A percentile compares a stretch with the other conserved stretches of the same genome.
These are phyloP conservation scores for Micromussa lordhowensis DNA, from an alignment of 92 coral and sea anemone genomes.

Conservation along the genomic window DNA sequence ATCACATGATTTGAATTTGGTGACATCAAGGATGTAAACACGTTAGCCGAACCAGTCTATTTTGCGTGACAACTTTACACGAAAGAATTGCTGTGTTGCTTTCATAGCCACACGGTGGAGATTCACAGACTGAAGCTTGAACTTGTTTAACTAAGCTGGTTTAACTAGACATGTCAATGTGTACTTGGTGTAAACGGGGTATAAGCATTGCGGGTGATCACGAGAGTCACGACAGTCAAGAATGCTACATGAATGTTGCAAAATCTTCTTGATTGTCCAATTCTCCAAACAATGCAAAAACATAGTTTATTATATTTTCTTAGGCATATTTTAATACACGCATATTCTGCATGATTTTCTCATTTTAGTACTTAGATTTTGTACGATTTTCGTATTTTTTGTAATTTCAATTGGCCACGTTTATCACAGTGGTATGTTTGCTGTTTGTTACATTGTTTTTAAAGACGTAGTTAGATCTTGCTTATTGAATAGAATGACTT, in stretches of 20 bases:
- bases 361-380: neutral
- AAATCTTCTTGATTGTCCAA: constrained; percentile 15
- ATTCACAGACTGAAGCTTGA: neutral
- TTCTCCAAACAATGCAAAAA: constrained; percentile 13
- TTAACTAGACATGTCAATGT: neutral
- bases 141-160: neutral
- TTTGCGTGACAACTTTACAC: neutral
- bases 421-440: neutral
- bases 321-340: neutral
- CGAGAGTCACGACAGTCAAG: constrained; percentile 22
- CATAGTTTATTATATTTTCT: neutral
- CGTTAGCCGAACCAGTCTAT: too few species aligned
- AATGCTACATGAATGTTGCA: neutral
- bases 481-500: neutral
- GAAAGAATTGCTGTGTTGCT: neutral
- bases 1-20: too few species aligned
- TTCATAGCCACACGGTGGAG: neutral
- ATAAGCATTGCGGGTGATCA: neutral
- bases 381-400: neutral
- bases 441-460: neutral
- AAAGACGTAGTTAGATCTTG: neutral
- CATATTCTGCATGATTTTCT: neutral
- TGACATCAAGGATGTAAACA: too few species aligned
- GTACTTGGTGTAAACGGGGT: neutral
- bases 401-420: neutral